Conservation (phyloP, 2,113 vertebrate genomes). For the Megalops atlanticus region DNA sequence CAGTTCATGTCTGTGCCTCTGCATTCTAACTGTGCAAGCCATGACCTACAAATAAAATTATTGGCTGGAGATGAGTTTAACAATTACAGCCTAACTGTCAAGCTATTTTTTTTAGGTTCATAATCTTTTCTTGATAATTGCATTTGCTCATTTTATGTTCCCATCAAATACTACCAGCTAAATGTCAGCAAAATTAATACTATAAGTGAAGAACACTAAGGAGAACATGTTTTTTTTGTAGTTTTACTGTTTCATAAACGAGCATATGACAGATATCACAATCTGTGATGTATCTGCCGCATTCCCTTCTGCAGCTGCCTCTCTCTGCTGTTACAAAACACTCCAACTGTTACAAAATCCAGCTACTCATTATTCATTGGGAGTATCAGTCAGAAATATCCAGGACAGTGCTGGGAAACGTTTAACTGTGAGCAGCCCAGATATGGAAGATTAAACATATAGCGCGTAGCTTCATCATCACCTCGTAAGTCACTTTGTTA, state of each 20-base stretch:
- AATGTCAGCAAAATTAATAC: too few relatives aligned
- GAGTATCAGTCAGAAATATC: neutral
- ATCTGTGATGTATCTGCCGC: neutral
- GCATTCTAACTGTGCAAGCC: too few relatives aligned
- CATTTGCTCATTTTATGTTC: too few relatives aligned
- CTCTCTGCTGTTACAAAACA: neutral
- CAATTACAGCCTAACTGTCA: too few relatives aligned
- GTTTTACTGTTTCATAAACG: neutral
- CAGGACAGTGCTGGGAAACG: conserved; percentile 19
- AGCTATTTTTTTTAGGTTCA: too few relatives aligned
- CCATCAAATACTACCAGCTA: too few relatives aligned
- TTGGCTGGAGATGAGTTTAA: neutral
- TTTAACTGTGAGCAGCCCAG: conserved; percentile 13
- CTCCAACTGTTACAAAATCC: neutral
- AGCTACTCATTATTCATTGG: conserved; percentile 40
- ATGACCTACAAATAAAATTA: too few relatives aligned
- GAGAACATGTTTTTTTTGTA: neutral
- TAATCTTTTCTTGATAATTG: too few relatives aligned
- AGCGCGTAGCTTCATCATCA: neutral
- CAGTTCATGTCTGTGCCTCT: too few relatives aligned
- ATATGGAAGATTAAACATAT: neutral
- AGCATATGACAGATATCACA: neutral
- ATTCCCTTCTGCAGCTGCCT: neutral
- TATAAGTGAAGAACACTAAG: too few relatives aligned
- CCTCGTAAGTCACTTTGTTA: neutral